Base-by-base conservation (phyloP, 2,888 invertebrate genomes). In the Chrysina gloriosa region DNA sequence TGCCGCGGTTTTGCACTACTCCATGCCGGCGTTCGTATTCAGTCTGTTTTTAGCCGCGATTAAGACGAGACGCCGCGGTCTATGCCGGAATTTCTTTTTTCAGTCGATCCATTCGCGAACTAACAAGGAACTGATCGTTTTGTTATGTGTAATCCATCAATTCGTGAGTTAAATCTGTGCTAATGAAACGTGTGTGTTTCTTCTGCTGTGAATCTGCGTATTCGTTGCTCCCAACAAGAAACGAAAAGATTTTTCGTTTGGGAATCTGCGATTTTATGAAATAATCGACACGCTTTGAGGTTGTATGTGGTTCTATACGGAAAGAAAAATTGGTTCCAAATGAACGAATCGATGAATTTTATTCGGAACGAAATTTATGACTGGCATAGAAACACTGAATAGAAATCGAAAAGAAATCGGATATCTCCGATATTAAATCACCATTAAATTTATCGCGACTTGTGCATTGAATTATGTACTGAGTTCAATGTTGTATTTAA, bases 1-100 rank as follows among this genome's bases (percentile, higher is more conserved):
- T 39, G 25, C 39, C 14, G 39, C 58, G 39, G 39, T 58, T 58
- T 11, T 50, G 16, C 19, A 19, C 16, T 5, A 11, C 25, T 27
- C 52, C 19, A 52, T 52, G 31, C 9, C 52, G 52, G 19, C 19
- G 21, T 21, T 21, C 23, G 19, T 19, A 31, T 14, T 58, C 58
- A 58, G 58, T 58, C 25, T 39, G 58, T 58, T 39, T 58, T 58
- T 39, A 58, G 39, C 25, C 58, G 39, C 39, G 58, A 39, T 16
- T 39, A 58, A 25, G 58, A 39, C 23, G 25, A 23, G 25, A 58
- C 58, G 58, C 47, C 7, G 23, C 16, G 16, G 19, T 16, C 50
- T 29, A 23, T 19, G 23, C 39, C 39, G 39, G 31, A 6, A 39
- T 54, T 54, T 9, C 25, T 56, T 56, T 36, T 56, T 5, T 7